Evolutionary conservation across 2,888 invertebrate species (phyloP), one percentile per base, ranked within the genome.

Genomic region (Coremacera marginata): DNA sequence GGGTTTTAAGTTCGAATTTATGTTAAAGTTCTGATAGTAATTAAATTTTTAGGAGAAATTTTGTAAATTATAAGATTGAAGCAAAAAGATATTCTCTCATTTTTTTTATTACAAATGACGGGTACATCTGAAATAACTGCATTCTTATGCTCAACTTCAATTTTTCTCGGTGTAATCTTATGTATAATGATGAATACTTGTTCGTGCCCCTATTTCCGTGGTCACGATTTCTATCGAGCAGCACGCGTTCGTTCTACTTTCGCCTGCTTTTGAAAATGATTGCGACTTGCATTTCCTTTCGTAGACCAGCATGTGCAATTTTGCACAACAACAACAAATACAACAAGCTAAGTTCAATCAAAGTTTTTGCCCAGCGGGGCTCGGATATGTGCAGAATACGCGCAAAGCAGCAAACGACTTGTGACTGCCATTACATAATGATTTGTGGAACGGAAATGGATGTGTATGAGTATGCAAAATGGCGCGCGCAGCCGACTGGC

Each of bases 381-480:
- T 31, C 57, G 72, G 72, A 57, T 25, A 72, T 44, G 27, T 25
- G 44, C 37, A 55, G 70, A 70, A 31, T 63, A 49, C 68, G 75
- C 70, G 34, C 74, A 49, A 62, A 76, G 76, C 27, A 51, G 75
- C 68, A 44, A 75, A 14, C 62, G 67, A 52, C 57, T 55, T 34
- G 9, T 37, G 27, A 34, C 34, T 65, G 22, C 65, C 71, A 71
- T 71, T 71, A 52, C 31, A 57, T 55, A 57, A 68, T 68, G 55
- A 75, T 75, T 75, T 75, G 57, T 60, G 70, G 60, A 73, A 37
- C 65, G 77, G 60, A 70, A 77, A 57, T 51, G 76, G 70, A 70
- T 70, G 44, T 75, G 68, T 75, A 52, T 63, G 70, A 34, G 71
- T 68, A 57, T 65, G 37, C 68, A 65, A 68, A 68, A 68, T 68